Percentiles rank a stretch among this genome's conserved stretches.
These are phyloP conservation scores for Ophthalmolycus amberensis DNA, from an alignment of 2,113 vertebrate species.

Conservation along the genomic window DNA sequence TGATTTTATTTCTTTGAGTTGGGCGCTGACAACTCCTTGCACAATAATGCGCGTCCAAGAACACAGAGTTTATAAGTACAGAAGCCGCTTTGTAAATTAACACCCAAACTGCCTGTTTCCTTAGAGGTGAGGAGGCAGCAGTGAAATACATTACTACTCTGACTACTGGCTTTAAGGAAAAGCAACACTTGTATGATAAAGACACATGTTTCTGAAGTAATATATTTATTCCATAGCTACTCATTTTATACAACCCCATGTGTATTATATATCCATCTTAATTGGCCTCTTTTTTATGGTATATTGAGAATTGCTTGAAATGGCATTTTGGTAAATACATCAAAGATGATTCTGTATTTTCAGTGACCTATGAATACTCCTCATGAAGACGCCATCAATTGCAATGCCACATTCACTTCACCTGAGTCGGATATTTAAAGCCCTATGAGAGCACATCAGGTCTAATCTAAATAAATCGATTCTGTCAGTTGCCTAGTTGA, in stretches of 20 bases:
- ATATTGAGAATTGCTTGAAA: constrained; percentile 8
- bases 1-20: constrained; percentile 20
- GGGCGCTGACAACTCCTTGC: background rate
- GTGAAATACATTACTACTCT: background rate
- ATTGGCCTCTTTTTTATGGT: background rate
- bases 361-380: constrained; percentile 2
- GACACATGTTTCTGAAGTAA: constrained; percentile 32
- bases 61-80: background rate
- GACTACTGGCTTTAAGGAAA: background rate
- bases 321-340: constrained; percentile 23
- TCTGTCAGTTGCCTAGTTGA: constrained; percentile 12
- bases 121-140: background rate
- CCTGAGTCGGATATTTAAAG: constrained; percentile 59
- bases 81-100: background rate
- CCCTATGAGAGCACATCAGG: constrained; percentile 17
- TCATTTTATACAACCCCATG: constrained; percentile 6
- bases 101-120: constrained; percentile 5
- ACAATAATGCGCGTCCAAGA: background rate
- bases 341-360: background rate
- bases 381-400: constrained; percentile 26
- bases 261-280: constrained; percentile 22
- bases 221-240: background rate
- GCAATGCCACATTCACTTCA: constrained; percentile 33
- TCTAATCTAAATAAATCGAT: constrained; percentile 26
- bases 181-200: background rate